Evolutionary conservation across 2,888 invertebrate species (phyloP).

Genomic region (Empis stercorea): DNA sequence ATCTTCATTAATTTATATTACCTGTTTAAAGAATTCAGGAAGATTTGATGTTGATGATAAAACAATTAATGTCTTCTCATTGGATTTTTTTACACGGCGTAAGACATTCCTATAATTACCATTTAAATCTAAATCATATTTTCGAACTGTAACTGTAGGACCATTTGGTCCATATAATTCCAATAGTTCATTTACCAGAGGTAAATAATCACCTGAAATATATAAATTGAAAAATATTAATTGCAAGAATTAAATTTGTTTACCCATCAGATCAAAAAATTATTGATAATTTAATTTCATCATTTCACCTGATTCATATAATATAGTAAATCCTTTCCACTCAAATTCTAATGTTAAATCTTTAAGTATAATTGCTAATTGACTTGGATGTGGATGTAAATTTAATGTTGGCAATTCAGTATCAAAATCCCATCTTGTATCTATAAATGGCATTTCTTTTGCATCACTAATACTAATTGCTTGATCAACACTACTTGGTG

Average conservation of each 20-base stretch:
- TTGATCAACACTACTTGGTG: slow-evolving; percentile 52
- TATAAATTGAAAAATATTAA: too few species aligned
- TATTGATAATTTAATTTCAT: too few species aligned
- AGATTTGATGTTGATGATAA: slow-evolving; percentile 52
- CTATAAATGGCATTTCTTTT: slow-evolving; percentile 74
- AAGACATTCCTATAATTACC: slow-evolving; percentile 55
- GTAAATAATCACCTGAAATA: slow-evolving; percentile 40
- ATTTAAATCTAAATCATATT: slow-evolving; percentile 51
- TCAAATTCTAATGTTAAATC: slow-evolving; percentile 57
- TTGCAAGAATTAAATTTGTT: too few species aligned
- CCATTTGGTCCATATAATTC: slow-evolving; percentile 46
- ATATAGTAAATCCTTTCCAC: slow-evolving; percentile 76
- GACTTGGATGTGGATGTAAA: slow-evolving; percentile 55
- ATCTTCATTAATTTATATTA: slow-evolving; percentile 9
- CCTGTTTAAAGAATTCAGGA: slow-evolving; percentile 41
- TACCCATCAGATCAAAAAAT: too few species aligned
- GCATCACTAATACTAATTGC: slow-evolving; percentile 70
- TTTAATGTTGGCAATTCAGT: slow-evolving; percentile 45
- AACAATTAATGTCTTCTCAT: slow-evolving; percentile 55
- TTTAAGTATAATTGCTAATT: slow-evolving; percentile 48
- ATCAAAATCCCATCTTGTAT: slow-evolving; percentile 56
- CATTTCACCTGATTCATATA: slow-evolving; percentile 36
- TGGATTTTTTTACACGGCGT: slow-evolving; percentile 53
- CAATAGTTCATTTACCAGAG: slow-evolving; percentile 56
- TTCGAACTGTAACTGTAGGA: slow-evolving; percentile 45